A percentile compares a stretch with the other conserved stretches of the same genome.
These are phyloP conservation scores for Micromesistius poutassou DNA, from an alignment of 2,797 vertebrate genomes.

Conservation along the genomic window DNA sequence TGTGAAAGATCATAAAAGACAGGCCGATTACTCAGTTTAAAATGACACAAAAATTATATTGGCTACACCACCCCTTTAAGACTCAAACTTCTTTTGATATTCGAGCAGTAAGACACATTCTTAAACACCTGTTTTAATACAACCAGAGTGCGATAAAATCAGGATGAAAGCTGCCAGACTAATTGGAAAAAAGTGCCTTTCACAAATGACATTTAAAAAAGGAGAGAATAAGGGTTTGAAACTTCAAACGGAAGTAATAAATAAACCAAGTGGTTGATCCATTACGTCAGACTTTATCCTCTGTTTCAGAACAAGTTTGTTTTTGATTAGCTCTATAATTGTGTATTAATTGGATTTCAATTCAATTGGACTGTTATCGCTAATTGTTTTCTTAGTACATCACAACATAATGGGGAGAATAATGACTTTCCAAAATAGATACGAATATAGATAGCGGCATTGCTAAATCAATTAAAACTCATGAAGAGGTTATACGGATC, in stretches of 20 bases:
- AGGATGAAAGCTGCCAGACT: not conserved
- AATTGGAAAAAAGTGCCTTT: not conserved
- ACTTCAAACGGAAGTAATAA: not conserved
- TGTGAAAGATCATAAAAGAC: not conserved
- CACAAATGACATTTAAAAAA: not conserved
- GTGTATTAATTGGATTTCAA: not conserved
- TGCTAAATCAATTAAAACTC: constrained; percentile 1
- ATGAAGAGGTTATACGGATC: not conserved
- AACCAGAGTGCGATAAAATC: not conserved
- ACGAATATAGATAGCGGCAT: not conserved
- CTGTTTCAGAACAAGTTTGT: not conserved
- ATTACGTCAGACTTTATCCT: not conserved
- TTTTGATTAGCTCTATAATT: not conserved
- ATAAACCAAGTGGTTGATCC: not conserved
- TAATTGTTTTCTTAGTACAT: constrained; percentile 3
- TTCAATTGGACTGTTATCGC: not conserved
- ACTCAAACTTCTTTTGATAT: not conserved
- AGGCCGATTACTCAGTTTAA: not conserved
- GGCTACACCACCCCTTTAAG: not conserved
- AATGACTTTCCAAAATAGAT: not conserved
- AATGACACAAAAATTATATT: not conserved
- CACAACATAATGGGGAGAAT: not conserved
- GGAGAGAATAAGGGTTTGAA: not conserved
- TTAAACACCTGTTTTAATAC: not conserved
- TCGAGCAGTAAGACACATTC: not conserved